Percentiles rank a stretch among this genome's conserved stretches.
These are phyloP conservation scores for Elmis aenea DNA, from an alignment of 2,888 invertebrate species.

Conservation along the genomic window DNA sequence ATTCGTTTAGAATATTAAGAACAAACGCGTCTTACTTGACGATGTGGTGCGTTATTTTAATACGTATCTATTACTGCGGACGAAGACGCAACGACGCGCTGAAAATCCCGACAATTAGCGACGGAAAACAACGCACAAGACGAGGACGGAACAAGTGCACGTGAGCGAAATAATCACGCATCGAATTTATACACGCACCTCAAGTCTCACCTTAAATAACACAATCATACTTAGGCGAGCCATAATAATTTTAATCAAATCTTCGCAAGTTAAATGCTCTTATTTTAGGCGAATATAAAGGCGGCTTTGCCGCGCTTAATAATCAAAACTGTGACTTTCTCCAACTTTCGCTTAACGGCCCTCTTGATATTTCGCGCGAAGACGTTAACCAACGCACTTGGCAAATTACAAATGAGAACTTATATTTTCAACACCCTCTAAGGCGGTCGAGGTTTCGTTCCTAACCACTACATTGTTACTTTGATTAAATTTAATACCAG, in stretches of 20 bases:
- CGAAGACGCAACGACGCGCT: too few relatives aligned
- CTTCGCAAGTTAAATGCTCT: conserved; percentile 31
- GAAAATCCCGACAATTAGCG: too few relatives aligned
- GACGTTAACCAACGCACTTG: conserved; percentile 44
- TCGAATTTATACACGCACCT: conserved; percentile 30
- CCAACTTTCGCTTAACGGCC: conserved; percentile 43
- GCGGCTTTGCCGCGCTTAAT: conserved; percentile 38
- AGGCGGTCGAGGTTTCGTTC: conserved; percentile 28
- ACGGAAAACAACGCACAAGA: too few relatives aligned
- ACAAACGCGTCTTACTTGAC: conserved; percentile 28
- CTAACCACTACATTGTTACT: conserved; percentile 40
- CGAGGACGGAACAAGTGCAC: conserved; percentile 12
- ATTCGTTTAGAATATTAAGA: conserved; percentile 31
- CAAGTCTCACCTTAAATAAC: conserved; percentile 43
- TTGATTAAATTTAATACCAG: conserved; percentile 44
- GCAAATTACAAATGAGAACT: conserved; percentile 46
- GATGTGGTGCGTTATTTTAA: conserved; percentile 33
- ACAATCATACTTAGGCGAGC: conserved; percentile 43
- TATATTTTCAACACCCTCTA: conserved; percentile 42
- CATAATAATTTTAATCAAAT: conserved; percentile 45
- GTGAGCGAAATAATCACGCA: conserved; percentile 5
- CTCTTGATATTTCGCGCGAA: conserved; percentile 41
- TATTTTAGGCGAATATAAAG: conserved; percentile 34
- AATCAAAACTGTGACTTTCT: conserved; percentile 44
- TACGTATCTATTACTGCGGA: too few relatives aligned